Percentiles rank a stretch among this genome's conserved stretches.
Evolutionary conservation across 2,888 invertebrate species (phyloP).

Genomic region (Venusia cambrica): DNA sequence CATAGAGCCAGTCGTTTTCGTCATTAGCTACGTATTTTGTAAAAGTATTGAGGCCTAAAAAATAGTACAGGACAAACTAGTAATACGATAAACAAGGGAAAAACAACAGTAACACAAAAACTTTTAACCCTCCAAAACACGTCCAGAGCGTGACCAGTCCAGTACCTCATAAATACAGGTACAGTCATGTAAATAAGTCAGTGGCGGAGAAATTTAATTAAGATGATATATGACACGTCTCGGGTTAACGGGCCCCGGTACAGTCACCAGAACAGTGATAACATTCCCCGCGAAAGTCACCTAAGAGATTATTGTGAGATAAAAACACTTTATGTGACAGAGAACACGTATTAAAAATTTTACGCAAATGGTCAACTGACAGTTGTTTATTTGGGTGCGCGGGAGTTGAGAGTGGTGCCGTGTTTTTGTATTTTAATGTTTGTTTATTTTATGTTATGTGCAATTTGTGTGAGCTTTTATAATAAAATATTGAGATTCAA

Average conservation of each 20-base stretch:
- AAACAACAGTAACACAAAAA: constrained; percentile 20
- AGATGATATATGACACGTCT: constrained; percentile 76
- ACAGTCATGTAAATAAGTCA: constrained; percentile 72
- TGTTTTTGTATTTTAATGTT: constrained; percentile 4
- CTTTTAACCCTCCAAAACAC: constrained; percentile 20
- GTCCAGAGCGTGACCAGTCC: constrained; percentile 29
- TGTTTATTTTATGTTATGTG: neutral
- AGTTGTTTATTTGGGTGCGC: constrained; percentile 25
- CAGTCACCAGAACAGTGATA: constrained; percentile 42
- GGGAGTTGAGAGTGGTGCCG: constrained; percentile 13
- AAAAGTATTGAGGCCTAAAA: too few species aligned
- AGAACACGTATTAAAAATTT: constrained; percentile 27
- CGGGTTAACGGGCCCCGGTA: constrained; percentile 64
- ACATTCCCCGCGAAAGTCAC: constrained; percentile 17
- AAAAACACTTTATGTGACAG: constrained; percentile 31
- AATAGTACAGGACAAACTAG: too few species aligned
- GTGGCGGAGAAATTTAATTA: constrained; percentile 77
- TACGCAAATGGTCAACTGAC: constrained; percentile 28
- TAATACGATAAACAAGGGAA: too few species aligned
- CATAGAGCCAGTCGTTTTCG: too few species aligned
- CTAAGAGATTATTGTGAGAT: constrained; percentile 25
- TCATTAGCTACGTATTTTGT: too few species aligned
- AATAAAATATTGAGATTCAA: too few species aligned
- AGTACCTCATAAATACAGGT: constrained; percentile 41
- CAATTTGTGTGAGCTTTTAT: constrained; percentile 1